Evolutionary conservation across 2,797 vertebrate genomes (phyloP), one percentile per base, ranked within the genome.

Genomic region (Crenichthys baileyi): DNA sequence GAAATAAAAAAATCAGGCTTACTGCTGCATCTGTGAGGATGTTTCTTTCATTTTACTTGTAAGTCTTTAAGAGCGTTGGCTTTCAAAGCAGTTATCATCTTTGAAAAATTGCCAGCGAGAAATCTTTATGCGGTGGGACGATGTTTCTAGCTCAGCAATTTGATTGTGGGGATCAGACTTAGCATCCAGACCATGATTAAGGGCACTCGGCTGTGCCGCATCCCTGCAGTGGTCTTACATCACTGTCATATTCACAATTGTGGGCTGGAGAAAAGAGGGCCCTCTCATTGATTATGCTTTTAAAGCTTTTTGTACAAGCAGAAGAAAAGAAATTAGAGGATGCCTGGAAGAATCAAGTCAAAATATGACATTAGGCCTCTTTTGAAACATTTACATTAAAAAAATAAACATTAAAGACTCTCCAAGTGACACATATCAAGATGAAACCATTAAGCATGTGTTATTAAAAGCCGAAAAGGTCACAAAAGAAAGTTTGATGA

Each of bases 381-480:
- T 31, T 72, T 48, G 26, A 65, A 70, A 72, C 9, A 56, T 77
- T 79, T 87, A 73, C 78, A 70, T 18, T 26, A 3, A 1, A 70
- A 46, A 70, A 48, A 48, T 76, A 75, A 63, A 48, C 73, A 61
- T 63, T 63, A 63, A 24, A 50, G 44, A 18, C 29, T 60, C n/a
- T 55, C 72, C 78, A 79, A 73, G 53, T 86, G 88, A 83, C 76
- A 84, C 63, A 67, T 72, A 56, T 74, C 20, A 50, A 71, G 77
- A 87, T 84, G 58, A 63, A 87, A 81, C 83, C 77, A 55, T 72
- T 44, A 77, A 80, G 44, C 65, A 46, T 39, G 71, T 18, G 58
- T 88, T 84, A 85, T 89, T 87, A 81, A 90, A 91, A 76, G 75
- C 79, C 78, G 61, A 77, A 90, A 91, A 90, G 90, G 89, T 93